Evolutionary conservation across 2,113 vertebrate species (phyloP), one percentile per base, ranked within the genome.

Genomic region (Apistogramma diplotaenia): DNA sequence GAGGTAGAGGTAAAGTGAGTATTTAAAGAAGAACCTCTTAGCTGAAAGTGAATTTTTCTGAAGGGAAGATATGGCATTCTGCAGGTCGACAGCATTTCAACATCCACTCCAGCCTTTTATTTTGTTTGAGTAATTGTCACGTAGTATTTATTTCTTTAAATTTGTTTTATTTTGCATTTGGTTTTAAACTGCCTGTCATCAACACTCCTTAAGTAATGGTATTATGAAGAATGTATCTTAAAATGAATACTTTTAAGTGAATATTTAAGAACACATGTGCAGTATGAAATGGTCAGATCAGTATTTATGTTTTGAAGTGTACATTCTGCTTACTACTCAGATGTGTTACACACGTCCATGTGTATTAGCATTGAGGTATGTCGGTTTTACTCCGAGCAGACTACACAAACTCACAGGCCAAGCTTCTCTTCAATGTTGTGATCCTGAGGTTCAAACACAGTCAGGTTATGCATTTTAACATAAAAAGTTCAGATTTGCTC

Each of bases 71-170:
- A 60, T 56, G 19, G 8, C 43, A 43, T 54, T 29, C 2, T 72
- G 23, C 35, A 73, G 53, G 51, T 33, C 25, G 3, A 56, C n/a
- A 51, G 18, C n/a, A 73, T 15, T 57, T 49, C 2, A 87, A 71
- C 10, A 0, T 85, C 35, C 83, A 82, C 80, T 87, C 72, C 75
- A 61, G 18, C 5, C 40, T 55, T n/a, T 10, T 25, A 1, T 77
- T 35, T 81, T 82, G 25, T 83, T 81, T 9, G 8, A 33, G 31
- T 40, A 5, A 12, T 67, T n/a, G 15, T 67, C 49, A 33, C 11
- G 19, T 57, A 82, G 8, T 76, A 31, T 77, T 87, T 87, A 25
- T 86, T 65, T 70, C 15, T 61, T 35, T 51, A 10, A 67, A 62
- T 43, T 12, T 31, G 46, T 61, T 74, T 67, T 56, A 15, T 71